Percentiles rank a stretch among this genome's conserved stretches.
Evolutionary conservation across 2,888 invertebrate species (phyloP).

Genomic region (Gordius sp.): DNA sequence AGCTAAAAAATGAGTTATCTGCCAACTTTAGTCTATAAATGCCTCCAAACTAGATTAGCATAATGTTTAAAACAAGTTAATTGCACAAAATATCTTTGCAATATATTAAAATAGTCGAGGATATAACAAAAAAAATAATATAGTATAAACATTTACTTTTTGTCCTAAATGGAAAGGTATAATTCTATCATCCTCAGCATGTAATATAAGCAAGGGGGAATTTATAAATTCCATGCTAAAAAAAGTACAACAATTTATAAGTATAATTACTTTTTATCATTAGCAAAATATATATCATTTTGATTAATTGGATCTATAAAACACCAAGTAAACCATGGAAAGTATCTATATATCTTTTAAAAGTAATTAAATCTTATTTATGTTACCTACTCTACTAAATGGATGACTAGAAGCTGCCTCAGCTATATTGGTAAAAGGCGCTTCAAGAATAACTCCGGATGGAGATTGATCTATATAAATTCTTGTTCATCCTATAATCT

Average conservation of each 20-base stretch:
- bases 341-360: conserved; percentile 8
- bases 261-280: conserved; percentile 11
- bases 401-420: conserved; percentile 10
- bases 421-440: conserved; percentile 6
- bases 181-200: not conserved
- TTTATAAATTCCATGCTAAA: not conserved
- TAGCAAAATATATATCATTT: not conserved
- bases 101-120: not conserved
- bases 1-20: no score
- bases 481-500: not conserved
- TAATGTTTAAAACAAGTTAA: not conserved
- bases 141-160: not conserved
- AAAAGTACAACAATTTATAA: no score
- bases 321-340: not conserved
- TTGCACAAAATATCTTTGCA: not conserved
- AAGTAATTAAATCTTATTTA: not conserved
- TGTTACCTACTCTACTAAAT: conserved; percentile 5
- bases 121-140: not conserved
- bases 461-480: not conserved
- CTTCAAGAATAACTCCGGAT: not conserved
- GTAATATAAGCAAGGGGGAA: not conserved
- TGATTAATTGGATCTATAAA: not conserved
- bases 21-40: no score
- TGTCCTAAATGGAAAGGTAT: conserved; percentile 4
- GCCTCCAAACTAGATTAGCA: no score